Evolutionary conservation across 1,140 invertebrate species (phyloP), one percentile per base, ranked within the genome.

Genomic region (Propsilocerus akamusi): DNA sequence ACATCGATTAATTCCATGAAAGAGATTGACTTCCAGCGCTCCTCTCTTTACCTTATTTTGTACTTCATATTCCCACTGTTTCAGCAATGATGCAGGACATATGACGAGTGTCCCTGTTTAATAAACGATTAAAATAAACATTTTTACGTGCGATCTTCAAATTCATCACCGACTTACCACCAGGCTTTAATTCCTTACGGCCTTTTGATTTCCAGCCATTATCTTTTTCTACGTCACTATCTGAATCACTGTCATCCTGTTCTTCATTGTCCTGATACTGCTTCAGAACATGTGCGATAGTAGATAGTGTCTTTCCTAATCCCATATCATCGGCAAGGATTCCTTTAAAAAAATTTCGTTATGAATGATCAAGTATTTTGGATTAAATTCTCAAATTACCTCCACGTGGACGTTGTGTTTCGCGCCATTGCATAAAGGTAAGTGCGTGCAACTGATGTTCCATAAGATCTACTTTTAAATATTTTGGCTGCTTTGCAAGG

Each of bases 281-380:
- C 48, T 68, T 68, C 1, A 84, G 58, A 3, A 88, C 72, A 4
- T 94, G 63, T 0, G 90, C 77, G 52, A 97, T 89, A 81, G 94
- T 91, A 0, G 86, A 90, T 5, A 97, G 64, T 0, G 93, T 97
- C 67, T 97, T 96, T 0, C 88, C 89, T 1, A 90, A 66, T 25
- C 93, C 93, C 92, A 97, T 97, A 62, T 96, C 92, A 71, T 96
- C 92, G 48, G 90, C 90, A n/a, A n/a, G n/a, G n/a, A n/a, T n/a
- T n/a, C n/a, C n/a, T n/a, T n/a, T n/a, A n/a, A 77, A 57, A 52
- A 62, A 62, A 28, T 54, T 57, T 58, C 34, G 53, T 48, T 50
- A 53, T 53, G 32, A 49, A 41, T 49, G 28, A 52, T 46, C n/a
- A 51, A 25, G 22, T 24, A 26, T 30, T 25, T 46, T 47, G n/a